Percentiles rank a stretch among this genome's conserved stretches.
phyloP scores from a whole-genome alignment of 2,888 invertebrate species.

The Mimachlamys varia region DNA sequence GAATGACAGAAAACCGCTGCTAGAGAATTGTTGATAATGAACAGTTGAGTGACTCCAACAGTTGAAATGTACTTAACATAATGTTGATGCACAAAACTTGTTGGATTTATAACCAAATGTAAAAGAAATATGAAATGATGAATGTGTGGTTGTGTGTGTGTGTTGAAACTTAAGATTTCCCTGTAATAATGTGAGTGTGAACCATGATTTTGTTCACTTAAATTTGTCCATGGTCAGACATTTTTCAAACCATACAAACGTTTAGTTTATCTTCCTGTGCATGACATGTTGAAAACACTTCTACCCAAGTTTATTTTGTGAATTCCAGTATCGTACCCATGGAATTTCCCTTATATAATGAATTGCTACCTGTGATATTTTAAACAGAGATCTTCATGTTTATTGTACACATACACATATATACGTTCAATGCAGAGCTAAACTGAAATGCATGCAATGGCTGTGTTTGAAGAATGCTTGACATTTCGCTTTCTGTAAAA shows the following conservation, averaged over 20 bases:
- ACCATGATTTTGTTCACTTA: background rate
- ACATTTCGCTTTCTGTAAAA: no score
- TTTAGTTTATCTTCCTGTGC: background rate
- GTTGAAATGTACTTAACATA: background rate
- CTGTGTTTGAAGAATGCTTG: no score
- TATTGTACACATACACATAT: background rate
- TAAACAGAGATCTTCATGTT: background rate
- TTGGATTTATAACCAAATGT: background rate
- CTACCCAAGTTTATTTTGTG: no score
- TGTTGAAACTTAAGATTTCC: background rate
- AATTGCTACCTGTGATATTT: conserved; percentile 2
- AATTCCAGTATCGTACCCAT: background rate
- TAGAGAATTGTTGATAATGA: no score
- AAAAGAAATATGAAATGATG: background rate
- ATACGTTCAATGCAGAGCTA: background rate
- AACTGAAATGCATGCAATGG: background rate
- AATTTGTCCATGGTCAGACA: background rate
- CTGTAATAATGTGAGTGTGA: background rate
- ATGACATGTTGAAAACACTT: background rate
- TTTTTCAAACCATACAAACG: background rate
- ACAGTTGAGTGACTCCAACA: no score
- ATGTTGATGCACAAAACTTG: background rate
- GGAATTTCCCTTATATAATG: background rate
- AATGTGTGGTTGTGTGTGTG: background rate
- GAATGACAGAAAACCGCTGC: no score